Conservation (phyloP, 2,797 vertebrate genomes). For the Sebastes paucispinis region DNA sequence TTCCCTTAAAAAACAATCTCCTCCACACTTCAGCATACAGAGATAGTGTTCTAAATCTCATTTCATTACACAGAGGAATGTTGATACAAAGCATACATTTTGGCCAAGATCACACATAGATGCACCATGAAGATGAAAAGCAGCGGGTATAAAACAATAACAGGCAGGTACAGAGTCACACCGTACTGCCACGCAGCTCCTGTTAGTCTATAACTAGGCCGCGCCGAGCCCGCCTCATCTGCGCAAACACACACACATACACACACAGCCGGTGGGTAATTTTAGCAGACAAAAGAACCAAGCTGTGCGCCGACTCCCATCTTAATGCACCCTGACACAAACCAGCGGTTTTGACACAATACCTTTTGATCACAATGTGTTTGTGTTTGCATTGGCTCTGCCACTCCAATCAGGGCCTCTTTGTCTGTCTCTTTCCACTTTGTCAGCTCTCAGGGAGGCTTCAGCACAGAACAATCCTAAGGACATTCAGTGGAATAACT, state of each 20-base stretch:
- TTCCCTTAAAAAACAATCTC: background rate
- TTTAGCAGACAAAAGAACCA: slow-evolving; percentile 64
- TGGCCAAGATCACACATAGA: background rate
- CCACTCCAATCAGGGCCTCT: slow-evolving; percentile 67
- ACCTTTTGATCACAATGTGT: slow-evolving; percentile 63
- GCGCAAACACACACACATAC: background rate
- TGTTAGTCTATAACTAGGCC: slow-evolving; percentile 29
- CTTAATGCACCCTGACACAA: slow-evolving; percentile 65
- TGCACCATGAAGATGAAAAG: slow-evolving; percentile 9
- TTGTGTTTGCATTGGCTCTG: slow-evolving; percentile 52
- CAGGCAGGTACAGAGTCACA: slow-evolving; percentile 27
- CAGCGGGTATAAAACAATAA: slow-evolving; percentile 34
- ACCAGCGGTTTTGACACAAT: slow-evolving; percentile 57
- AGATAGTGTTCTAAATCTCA: slow-evolving; percentile 3
- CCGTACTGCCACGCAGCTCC: slow-evolving; percentile 13
- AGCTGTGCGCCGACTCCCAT: slow-evolving; percentile 45
- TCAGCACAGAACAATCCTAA: slow-evolving; percentile 39
- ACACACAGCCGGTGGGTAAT: slow-evolving; percentile 45
- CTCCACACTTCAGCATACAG: background rate
- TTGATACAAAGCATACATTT: background rate
- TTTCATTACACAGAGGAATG: slow-evolving; percentile 1
- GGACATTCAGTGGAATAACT: slow-evolving; percentile 34
- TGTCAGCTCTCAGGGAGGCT: slow-evolving; percentile 26
- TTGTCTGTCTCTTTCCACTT: slow-evolving; percentile 61
- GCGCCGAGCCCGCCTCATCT: background rate